Evolutionary conservation across 2,888 invertebrate species (phyloP).

Genomic region (Caenorhabditis zanzibari): DNA sequence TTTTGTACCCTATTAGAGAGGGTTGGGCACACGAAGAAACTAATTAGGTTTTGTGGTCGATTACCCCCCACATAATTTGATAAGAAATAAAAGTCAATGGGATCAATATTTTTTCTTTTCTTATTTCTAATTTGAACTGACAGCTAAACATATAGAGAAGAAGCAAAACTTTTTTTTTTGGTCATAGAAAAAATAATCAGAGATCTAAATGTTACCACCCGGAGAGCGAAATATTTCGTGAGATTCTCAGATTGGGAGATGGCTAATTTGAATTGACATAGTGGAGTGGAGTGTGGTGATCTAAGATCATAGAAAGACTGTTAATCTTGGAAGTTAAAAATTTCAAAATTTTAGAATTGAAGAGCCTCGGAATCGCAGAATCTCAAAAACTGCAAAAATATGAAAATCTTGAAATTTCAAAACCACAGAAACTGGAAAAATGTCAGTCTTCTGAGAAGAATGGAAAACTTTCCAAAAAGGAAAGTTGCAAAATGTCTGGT

Average conservation of each 20-base stretch:
- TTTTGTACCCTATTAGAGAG: too few species aligned
- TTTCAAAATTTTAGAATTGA: too few species aligned
- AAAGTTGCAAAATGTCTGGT: too few species aligned
- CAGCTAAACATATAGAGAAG: too few species aligned
- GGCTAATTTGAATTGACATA: background rate
- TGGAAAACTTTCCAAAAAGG: too few species aligned
- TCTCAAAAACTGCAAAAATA: background rate
- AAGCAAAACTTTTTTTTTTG: too few species aligned
- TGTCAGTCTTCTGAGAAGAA: too few species aligned
- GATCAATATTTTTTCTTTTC: background rate
- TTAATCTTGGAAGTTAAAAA: background rate
- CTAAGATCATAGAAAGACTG: background rate
- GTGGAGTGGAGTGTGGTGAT: background rate
- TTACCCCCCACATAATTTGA: constrained; percentile 1
- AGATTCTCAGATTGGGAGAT: too few species aligned
- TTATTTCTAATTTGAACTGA: too few species aligned
- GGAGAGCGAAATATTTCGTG: background rate
- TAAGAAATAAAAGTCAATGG: background rate
- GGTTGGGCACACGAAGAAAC: background rate
- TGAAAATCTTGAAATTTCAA: background rate
- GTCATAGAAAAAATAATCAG: background rate
- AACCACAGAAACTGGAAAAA: too few species aligned
- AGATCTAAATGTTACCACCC: constrained; percentile 3
- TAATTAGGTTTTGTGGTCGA: background rate
- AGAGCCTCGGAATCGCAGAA: too few species aligned